These are phyloP conservation scores for Acomys russatus DNA, from an alignment of 2,797 vertebrate species.

Conservation along the genomic window DNA sequence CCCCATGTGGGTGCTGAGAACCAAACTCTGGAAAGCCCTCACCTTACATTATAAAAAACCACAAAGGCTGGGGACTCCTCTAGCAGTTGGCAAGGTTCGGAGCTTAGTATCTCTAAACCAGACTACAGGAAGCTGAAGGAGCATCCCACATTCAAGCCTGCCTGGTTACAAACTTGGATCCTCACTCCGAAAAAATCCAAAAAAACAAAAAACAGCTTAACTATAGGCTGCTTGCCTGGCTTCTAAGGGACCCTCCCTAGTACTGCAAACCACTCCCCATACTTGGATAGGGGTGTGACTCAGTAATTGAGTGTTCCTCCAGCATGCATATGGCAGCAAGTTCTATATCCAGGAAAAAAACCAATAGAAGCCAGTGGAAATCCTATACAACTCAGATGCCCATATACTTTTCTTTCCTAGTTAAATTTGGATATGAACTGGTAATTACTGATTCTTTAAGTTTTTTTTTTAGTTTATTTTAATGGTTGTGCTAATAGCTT, in stretches of 20 bases:
- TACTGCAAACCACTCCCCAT: not conserved
- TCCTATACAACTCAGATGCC: not conserved
- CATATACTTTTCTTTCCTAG: slow-evolving; percentile 30
- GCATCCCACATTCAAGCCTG: not conserved
- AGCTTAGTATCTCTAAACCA: not conserved
- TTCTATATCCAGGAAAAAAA: not conserved
- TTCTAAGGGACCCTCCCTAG: not conserved
- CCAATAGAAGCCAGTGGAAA: too few species aligned
- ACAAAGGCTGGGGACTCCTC: not conserved
- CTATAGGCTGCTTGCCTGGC: not conserved
- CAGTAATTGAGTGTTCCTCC: not conserved
- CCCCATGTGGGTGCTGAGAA: not conserved
- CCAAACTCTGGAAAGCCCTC: not conserved
- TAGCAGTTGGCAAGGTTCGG: not conserved
- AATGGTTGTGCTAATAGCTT: not conserved
- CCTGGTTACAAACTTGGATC: not conserved
- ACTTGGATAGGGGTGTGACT: not conserved
- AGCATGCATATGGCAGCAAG: not conserved
- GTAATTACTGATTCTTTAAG: not conserved
- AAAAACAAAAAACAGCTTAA: not conserved
- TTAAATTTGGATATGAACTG: slow-evolving; percentile 36
- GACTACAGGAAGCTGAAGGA: not conserved
- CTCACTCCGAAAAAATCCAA: too few species aligned
- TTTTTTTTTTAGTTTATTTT: not conserved
- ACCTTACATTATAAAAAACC: not conserved